Evolutionary conservation across 2,888 invertebrate genomes (phyloP).

Genomic region (Hetaerina titia): DNA sequence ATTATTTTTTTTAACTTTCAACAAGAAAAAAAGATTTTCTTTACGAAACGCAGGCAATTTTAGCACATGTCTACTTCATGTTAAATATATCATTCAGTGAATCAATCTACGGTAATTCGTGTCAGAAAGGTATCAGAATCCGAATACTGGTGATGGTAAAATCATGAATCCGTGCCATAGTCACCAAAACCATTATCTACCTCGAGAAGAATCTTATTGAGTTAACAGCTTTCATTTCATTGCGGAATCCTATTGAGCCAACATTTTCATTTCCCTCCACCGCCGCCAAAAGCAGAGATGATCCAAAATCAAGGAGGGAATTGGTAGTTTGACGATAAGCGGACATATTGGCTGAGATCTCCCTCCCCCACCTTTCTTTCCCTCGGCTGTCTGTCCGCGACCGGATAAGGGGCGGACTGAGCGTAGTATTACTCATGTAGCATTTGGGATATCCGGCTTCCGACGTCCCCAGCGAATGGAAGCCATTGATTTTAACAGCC

Average conservation of each 20-base stretch:
- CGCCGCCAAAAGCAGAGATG: neutral
- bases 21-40: no score
- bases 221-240: no score
- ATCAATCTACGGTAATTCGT: neutral
- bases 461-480: neutral
- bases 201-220: neutral
- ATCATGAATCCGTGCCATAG: neutral
- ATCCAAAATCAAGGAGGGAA: neutral
- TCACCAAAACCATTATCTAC: neutral
- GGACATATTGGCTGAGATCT: neutral
- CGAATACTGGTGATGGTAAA: neutral
- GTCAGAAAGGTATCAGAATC: neutral
- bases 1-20: no score
- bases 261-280: neutral
- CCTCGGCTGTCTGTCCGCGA: constrained; percentile 4
- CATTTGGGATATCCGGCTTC: constrained; percentile 27
- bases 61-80: no score
- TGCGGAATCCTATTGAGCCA: neutral
- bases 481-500: constrained; percentile 39
- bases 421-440: constrained; percentile 21
- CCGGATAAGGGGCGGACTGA: neutral
- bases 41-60: no score
- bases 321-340: neutral
- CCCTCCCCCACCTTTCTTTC: neutral
- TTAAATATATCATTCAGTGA: no score